Conservation (phyloP, 2,888 invertebrate genomes). For the Tetragnatha montana region DNA sequence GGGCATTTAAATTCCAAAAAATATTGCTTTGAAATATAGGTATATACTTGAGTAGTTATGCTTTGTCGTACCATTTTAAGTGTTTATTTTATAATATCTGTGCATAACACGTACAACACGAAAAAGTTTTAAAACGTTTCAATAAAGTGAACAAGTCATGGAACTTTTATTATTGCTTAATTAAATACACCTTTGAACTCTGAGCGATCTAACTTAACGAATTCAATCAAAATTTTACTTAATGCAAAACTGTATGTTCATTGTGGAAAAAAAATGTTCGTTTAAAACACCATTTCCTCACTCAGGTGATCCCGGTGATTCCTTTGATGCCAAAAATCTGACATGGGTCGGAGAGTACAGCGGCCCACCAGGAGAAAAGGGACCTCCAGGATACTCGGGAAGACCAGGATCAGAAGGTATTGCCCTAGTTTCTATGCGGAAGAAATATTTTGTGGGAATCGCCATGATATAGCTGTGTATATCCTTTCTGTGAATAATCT, state of each 20-base stretch:
- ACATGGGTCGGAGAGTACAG: constrained; percentile 47
- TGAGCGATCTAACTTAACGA: too few species aligned
- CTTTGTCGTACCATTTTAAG: too few species aligned
- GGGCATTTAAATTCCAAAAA: too few species aligned
- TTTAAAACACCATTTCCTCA: neutral
- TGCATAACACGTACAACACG: too few species aligned
- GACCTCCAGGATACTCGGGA: constrained; percentile 78
- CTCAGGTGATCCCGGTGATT: constrained; percentile 63
- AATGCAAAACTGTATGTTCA: neutral
- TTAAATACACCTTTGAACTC: neutral
- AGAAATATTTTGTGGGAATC: neutral
- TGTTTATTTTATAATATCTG: too few species aligned
- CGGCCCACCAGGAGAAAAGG: constrained; percentile 78
- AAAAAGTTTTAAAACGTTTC: too few species aligned
- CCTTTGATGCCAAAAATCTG: constrained; percentile 57
- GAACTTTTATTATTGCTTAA: neutral
- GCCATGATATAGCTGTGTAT: too few species aligned
- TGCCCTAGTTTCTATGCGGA: neutral
- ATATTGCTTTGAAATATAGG: too few species aligned
- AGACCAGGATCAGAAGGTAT: constrained; percentile 55
- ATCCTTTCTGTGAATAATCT: too few species aligned
- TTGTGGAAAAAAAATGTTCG: too few species aligned
- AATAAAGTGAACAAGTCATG: too few species aligned
- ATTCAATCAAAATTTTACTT: neutral
- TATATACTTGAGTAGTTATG: too few species aligned